phyloP scores from a whole-genome alignment of 2,113 vertebrate genomes.

The Solea solea region DNA sequence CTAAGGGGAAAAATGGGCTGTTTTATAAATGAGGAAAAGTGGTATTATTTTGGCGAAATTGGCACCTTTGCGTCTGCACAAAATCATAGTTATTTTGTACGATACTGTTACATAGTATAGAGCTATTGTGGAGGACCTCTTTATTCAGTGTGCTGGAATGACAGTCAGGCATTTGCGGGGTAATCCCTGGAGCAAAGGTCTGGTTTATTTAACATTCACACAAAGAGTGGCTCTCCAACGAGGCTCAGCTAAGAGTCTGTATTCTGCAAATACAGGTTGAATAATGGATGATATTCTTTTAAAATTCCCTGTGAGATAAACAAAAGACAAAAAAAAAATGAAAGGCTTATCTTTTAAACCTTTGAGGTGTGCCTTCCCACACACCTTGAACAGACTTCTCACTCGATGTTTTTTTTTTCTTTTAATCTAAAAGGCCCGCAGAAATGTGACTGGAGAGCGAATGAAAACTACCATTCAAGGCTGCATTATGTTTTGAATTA shows the following conservation, averaged over 20 bases:
- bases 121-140: constrained; percentile 13
- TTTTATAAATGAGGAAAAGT: constrained; percentile 1
- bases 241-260: constrained; percentile 30
- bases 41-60: neutral
- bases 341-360: constrained; percentile 53
- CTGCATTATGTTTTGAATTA: constrained; percentile 64
- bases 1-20: neutral
- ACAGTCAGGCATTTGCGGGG: constrained; percentile 31
- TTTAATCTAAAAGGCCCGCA: constrained; percentile 23
- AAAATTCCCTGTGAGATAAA: constrained; percentile 55
- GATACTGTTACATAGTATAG: neutral
- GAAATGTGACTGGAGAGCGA: constrained; percentile 29
- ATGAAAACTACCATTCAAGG: constrained; percentile 60
- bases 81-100: neutral
- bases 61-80: no score
- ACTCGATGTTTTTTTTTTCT: constrained; percentile 19
- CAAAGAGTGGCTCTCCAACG: constrained; percentile 46
- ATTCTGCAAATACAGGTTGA: constrained; percentile 52
- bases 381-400: constrained; percentile 50
- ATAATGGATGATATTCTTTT: constrained; percentile 60
- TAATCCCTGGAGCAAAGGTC: constrained; percentile 56
- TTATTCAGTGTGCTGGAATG: constrained; percentile 17
- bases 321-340: constrained; percentile 38
- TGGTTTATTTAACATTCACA: constrained; percentile 59
- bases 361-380: constrained; percentile 61